Conservation (phyloP, 2,797 vertebrate species). For the Sebastolobus alascanus region DNA sequence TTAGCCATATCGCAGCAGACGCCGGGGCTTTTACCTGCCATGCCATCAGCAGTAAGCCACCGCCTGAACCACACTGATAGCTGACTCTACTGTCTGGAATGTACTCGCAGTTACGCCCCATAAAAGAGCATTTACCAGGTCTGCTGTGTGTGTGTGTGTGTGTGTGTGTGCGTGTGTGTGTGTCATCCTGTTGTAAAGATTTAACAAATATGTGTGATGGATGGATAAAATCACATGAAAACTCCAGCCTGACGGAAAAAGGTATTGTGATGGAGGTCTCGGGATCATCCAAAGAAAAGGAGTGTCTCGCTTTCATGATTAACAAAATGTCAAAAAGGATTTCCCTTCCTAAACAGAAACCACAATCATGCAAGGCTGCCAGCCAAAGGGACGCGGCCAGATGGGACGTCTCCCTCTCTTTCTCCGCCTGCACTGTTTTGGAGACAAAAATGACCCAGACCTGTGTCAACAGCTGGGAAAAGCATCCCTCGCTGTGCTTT, state of each 20-base stretch:
- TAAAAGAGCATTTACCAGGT: constrained; percentile 41
- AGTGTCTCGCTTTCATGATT: constrained; percentile 82
- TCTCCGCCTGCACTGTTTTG: constrained; percentile 58
- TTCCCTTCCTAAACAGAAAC: constrained; percentile 85
- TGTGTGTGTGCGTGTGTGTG: constrained; percentile 15
- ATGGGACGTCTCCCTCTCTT: constrained; percentile 57
- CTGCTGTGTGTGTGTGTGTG: constrained; percentile 25
- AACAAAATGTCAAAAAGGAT: constrained; percentile 79
- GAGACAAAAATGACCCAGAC: constrained; percentile 70
- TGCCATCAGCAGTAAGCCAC: constrained; percentile 42
- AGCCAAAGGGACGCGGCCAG: constrained; percentile 57
- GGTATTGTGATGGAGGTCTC: constrained; percentile 81
- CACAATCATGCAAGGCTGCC: constrained; percentile 59
- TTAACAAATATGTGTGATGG: constrained; percentile 73
- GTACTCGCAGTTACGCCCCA: constrained; percentile 24
- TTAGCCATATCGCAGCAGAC: constrained; percentile 50
- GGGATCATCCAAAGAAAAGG: constrained; percentile 78
- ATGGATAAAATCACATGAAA: constrained; percentile 79
- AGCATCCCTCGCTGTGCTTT: constrained; percentile 75
- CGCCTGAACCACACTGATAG: constrained; percentile 35
- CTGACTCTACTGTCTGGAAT: constrained; percentile 60
- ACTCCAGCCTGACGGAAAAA: constrained; percentile 69
- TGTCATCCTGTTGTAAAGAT: constrained; percentile 62
- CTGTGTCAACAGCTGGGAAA: constrained; percentile 85
- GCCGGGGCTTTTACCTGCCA: constrained; percentile 59